A percentile compares a stretch with the other conserved stretches of the same genome.
Conservation (phyloP, 1,140 invertebrate species). For the Propsilocerus akamusi region DNA sequence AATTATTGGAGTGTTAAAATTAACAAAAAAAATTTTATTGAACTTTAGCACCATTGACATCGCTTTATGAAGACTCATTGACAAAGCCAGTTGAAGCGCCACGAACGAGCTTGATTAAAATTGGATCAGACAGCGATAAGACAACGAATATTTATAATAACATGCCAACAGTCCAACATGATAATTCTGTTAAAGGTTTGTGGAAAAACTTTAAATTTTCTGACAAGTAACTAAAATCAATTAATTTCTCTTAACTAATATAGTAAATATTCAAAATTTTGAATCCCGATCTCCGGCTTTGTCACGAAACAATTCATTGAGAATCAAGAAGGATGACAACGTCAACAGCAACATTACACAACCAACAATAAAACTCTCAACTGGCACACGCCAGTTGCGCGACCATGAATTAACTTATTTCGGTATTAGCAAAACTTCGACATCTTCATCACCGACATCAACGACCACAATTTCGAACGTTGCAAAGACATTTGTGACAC, state of each 20-base stretch:
- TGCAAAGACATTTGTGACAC: neutral
- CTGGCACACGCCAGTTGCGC: conserved; percentile 23
- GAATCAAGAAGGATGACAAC: neutral
- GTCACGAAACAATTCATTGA: neutral
- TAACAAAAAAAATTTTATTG: too few relatives aligned
- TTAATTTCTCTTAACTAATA: too few relatives aligned
- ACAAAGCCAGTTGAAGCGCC: neutral
- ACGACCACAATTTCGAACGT: conserved; percentile 6
- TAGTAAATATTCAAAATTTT: neutral
- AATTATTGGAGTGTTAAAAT: too few relatives aligned
- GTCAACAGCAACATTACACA: neutral
- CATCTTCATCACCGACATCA: conserved; percentile 5
- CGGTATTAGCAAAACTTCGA: conserved; percentile 15
- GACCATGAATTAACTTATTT: conserved; percentile 27
- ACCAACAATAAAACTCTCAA: conserved; percentile 8
- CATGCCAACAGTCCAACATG: neutral
- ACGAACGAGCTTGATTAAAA: neutral
- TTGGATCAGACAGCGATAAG: neutral
- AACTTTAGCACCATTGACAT: neutral
- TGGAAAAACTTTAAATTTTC: too few relatives aligned
- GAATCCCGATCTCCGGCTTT: neutral
- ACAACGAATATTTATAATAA: neutral
- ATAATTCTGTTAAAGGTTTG: conserved; percentile 2
- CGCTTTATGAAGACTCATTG: neutral
- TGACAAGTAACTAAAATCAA: too few relatives aligned